Base-by-base conservation (phyloP, 92 coral and sea anemone species). In the Micromussa lordhowensis region DNA sequence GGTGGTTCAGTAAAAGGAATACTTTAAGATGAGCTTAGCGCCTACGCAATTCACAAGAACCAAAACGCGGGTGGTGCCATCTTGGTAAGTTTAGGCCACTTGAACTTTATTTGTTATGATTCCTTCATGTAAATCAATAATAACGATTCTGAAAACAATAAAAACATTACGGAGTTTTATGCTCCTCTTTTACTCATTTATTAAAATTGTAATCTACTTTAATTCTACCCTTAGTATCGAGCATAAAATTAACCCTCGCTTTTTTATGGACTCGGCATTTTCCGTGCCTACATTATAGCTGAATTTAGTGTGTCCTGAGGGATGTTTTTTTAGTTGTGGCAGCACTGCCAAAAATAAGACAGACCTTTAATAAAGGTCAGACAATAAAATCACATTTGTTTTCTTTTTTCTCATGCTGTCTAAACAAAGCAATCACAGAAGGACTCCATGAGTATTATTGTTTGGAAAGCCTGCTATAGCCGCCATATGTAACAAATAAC, bases 401-500 rank as follows among this genome's bases (percentile, higher is more conserved):
- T 66, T 66, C 71, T 26, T 66, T 22, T 22, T 26, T 12, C 2
- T 26, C 34, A 9, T 9, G 14, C n/a, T 63, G 69, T 63, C 31
- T 24, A 6, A n/a, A n/a, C 61, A n/a, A 63, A 63, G 30, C 71
- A 26, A 17, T 66, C 71, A 28, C 71, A 26, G 32, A 66, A 66
- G 71, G 71, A 31, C 15, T 66, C 71, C 18, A n/a, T 44, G 55
- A 22, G 53, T 38, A 2, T 21, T 75, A 24, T 36, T 75, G 53
- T 75, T 19, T 44, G 58, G 26, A 22, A 36, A n/a, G 32, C 28
- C 48, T 75, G 53, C 78, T 74, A 74, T 34, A 21, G 81, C 51
- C 55, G 81, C 81, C 81, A 77, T 51, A 77, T 77, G 81, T 77
- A 51, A 26, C 81, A 77, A 77, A 51, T 26, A 77, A 51, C 81